phyloP scores from a whole-genome alignment of 1,140 invertebrate genomes.

The Drosophila persimilis region DNA sequence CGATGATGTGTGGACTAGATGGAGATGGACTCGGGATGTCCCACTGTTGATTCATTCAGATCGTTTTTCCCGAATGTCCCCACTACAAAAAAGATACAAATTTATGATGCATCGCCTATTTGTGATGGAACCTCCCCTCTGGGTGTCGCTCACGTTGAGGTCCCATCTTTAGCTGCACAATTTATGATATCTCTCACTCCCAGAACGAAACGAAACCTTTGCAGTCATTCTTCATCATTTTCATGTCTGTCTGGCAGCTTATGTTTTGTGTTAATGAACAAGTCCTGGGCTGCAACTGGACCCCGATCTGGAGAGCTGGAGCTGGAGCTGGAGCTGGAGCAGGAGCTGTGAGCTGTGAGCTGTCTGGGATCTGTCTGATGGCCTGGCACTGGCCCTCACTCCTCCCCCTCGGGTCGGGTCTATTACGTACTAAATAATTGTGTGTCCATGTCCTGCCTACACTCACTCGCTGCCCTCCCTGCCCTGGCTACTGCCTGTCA shows the following conservation, averaged over 20 bases:
- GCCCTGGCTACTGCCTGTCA: slow-evolving; percentile 51
- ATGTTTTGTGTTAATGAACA: slow-evolving; percentile 80
- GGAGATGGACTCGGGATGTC: slow-evolving; percentile 9
- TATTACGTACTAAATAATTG: slow-evolving; percentile 79
- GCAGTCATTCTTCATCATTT: slow-evolving; percentile 47
- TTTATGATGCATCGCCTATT: too few species aligned
- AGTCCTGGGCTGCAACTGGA: slow-evolving; percentile 51
- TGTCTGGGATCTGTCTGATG: slow-evolving; percentile 69
- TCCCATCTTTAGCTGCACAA: slow-evolving; percentile 13
- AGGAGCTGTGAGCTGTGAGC: slow-evolving; percentile 8
- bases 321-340: slow-evolving; percentile 7
- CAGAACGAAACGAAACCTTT: not conserved
- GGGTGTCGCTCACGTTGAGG: too few species aligned
- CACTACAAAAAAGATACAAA: too few species aligned
- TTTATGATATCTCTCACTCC: slow-evolving; percentile 41
- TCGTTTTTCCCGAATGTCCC: too few species aligned
- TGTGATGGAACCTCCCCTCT: too few species aligned
- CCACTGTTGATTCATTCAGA: too few species aligned
- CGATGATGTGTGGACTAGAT: slow-evolving; percentile 21
- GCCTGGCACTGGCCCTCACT: slow-evolving; percentile 11
- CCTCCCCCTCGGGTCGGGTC: slow-evolving; percentile 46
- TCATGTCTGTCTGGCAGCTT: slow-evolving; percentile 60
- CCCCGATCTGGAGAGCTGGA: too few species aligned
- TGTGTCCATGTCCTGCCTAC: slow-evolving; percentile 51
- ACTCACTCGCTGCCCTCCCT: not conserved